Conservation (phyloP, 2,113 vertebrate genomes). For the Paramisgurnus dabryanus region DNA sequence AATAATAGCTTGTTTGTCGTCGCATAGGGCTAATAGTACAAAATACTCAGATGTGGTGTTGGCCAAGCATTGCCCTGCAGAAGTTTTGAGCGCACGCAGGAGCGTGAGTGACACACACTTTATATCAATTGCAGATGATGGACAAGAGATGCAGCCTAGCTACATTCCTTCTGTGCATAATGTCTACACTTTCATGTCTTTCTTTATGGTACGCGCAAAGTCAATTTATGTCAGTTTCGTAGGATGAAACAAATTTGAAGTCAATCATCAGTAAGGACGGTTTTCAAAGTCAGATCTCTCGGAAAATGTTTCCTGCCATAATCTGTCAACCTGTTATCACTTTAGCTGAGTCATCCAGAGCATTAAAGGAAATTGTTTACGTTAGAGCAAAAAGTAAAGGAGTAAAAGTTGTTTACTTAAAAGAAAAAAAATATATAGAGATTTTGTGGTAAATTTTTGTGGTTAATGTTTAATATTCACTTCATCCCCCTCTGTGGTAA, state of each 20-base stretch:
- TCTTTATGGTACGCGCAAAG: constrained; percentile 16
- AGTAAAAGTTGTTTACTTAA: too few species aligned
- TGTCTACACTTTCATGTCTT: background rate
- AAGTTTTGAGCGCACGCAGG: constrained; percentile 5
- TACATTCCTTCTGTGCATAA: constrained; percentile 42
- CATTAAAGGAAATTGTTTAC: constrained; percentile 18
- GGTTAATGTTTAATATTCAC: background rate
- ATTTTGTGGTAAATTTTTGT: too few species aligned
- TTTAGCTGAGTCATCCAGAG: constrained; percentile 34
- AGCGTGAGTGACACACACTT: constrained; percentile 22
- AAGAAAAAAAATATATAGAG: too few species aligned
- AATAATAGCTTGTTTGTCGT: background rate
- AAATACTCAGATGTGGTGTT: background rate
- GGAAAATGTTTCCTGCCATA: constrained; percentile 36
- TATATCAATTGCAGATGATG: constrained; percentile 38
- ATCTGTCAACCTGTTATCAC: constrained; percentile 51
- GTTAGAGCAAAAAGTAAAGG: background rate
- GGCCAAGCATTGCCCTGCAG: background rate
- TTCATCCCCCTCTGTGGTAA: background rate
- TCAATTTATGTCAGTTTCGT: constrained; percentile 41
- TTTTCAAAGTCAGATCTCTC: constrained; percentile 12
- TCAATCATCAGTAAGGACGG: constrained; percentile 37
- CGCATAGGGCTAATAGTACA: background rate
- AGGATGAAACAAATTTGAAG: constrained; percentile 53
- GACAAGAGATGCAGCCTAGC: constrained; percentile 40